phyloP scores from a whole-genome alignment of 2,797 vertebrate genomes.

The Triplophysa bombifrons region DNA sequence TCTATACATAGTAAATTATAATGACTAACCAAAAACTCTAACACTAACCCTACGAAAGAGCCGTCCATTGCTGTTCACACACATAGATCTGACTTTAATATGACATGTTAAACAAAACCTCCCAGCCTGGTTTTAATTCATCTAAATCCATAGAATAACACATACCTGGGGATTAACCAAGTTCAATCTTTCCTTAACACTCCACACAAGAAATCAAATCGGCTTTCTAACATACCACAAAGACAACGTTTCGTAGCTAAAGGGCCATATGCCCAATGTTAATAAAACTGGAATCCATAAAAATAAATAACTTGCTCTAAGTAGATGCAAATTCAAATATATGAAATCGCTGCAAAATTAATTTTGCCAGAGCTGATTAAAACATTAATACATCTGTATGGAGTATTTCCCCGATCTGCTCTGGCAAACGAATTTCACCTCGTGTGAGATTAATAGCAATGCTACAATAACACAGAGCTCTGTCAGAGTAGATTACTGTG shows the following conservation, averaged over 20 bases:
- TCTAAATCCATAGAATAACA: too few species aligned
- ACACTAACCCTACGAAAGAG: not conserved
- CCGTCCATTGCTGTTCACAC: too few species aligned
- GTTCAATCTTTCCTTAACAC: slow-evolving; percentile 13
- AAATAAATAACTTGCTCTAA: slow-evolving; percentile 98
- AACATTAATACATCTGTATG: slow-evolving; percentile 99
- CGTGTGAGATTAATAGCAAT: slow-evolving; percentile 99
- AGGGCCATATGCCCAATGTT: slow-evolving; percentile 87
- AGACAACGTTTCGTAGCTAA: slow-evolving; percentile 80
- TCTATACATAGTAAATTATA: not conserved
- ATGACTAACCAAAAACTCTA: not conserved
- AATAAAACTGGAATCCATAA: slow-evolving; percentile 93
- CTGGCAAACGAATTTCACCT: slow-evolving; percentile 98
- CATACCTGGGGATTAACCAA: not conserved
- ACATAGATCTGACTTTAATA: too few species aligned
- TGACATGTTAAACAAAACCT: not conserved
- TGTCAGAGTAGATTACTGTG: slow-evolving; percentile 97
- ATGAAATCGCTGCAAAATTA: slow-evolving; percentile 99
- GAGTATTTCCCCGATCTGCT: slow-evolving; percentile 98
- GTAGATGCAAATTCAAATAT: slow-evolving; percentile 99
- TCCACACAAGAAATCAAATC: slow-evolving; percentile 40
- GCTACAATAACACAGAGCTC: slow-evolving; percentile 97
- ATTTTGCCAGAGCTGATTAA: slow-evolving; percentile 99
- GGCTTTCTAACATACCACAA: slow-evolving; percentile 63
- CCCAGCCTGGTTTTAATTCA: too few species aligned